A percentile compares a stretch with the other conserved stretches of the same genome.
These are phyloP conservation scores for Pachyseris speciosa DNA, from an alignment of 64 coral and sea anemone species.

Conservation along the genomic window DNA sequence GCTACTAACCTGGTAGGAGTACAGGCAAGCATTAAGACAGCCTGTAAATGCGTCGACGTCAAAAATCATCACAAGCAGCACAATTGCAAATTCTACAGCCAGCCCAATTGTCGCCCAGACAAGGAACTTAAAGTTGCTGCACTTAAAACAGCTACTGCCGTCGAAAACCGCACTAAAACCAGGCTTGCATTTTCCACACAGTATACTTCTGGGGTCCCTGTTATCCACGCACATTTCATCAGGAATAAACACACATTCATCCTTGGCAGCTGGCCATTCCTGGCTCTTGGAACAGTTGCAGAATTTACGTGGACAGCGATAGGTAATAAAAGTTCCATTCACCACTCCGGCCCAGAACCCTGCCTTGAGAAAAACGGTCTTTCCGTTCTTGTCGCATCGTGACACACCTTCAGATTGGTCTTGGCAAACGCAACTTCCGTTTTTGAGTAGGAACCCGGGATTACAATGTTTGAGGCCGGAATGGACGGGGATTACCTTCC, in stretches of 20 bases:
- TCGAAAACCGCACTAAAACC: conserved; percentile 50
- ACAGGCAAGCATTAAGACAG: conserved; percentile 59
- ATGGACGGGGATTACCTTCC: background rate
- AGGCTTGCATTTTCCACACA: conserved; percentile 66
- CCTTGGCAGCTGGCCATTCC: background rate
- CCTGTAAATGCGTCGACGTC: conserved; percentile 77
- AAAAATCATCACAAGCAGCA: conserved; percentile 46
- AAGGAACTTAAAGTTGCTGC: background rate
- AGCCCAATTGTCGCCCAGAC: background rate
- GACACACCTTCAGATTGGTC: background rate
- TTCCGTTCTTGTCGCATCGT: conserved; percentile 34
- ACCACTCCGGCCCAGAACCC: conserved; percentile 54
- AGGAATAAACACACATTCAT: conserved; percentile 22
- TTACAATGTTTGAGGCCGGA: conserved; percentile 20
- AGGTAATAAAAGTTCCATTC: background rate
- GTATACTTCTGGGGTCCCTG: conserved; percentile 54
- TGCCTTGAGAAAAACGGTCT: conserved; percentile 40
- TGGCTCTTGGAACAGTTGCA: conserved; percentile 11
- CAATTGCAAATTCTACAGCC: background rate
- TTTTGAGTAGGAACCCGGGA: conserved; percentile 29
- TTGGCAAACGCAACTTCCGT: conserved; percentile 26
- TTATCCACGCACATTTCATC: conserved; percentile 49
- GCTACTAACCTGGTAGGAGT: conserved; percentile 81
- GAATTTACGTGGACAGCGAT: conserved; percentile 7
- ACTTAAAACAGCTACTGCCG: background rate